Conservation (phyloP, 2,888 invertebrate genomes). For the Stictocephala bisonia region DNA sequence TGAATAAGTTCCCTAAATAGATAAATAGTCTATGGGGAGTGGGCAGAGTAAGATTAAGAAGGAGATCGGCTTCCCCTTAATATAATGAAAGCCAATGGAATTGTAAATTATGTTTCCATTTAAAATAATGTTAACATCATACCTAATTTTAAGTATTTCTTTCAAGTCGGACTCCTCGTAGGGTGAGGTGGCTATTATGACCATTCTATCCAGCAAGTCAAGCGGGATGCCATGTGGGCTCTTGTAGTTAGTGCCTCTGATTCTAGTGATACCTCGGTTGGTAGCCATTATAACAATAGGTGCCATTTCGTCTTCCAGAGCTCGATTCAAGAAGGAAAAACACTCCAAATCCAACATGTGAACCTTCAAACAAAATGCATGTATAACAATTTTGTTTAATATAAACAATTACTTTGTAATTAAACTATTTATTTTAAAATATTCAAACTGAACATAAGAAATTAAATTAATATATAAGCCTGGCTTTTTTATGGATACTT, state of each 20-base stretch:
- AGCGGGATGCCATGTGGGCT: conserved; percentile 98
- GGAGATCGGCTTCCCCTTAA: too few species aligned
- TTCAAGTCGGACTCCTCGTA: conserved; percentile 90
- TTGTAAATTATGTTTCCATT: too few species aligned
- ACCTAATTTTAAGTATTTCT: conserved; percentile 91
- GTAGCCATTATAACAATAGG: conserved; percentile 99
- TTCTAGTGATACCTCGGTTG: conserved; percentile 93
- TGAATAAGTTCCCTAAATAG: too few species aligned
- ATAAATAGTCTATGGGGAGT: too few species aligned
- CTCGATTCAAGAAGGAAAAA: conserved; percentile 97
- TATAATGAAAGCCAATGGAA: not conserved
- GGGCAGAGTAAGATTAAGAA: too few species aligned
- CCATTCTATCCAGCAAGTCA: conserved; percentile 94
- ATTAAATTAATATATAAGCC: too few species aligned
- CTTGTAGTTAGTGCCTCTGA: conserved; percentile 92
- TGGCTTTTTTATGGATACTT: too few species aligned
- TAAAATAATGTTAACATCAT: conserved; percentile 22
- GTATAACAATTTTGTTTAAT: too few species aligned
- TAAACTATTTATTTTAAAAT: too few species aligned
- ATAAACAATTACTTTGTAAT: too few species aligned
- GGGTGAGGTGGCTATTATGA: conserved; percentile 91
- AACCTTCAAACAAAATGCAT: conserved; percentile 66
- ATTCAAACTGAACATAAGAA: too few species aligned
- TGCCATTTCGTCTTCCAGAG: conserved; percentile 96
- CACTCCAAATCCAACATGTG: conserved; percentile 99